These are phyloP conservation scores for Neoniphon sammara DNA, from an alignment of 2,797 vertebrate genomes.

Conservation along the genomic window DNA sequence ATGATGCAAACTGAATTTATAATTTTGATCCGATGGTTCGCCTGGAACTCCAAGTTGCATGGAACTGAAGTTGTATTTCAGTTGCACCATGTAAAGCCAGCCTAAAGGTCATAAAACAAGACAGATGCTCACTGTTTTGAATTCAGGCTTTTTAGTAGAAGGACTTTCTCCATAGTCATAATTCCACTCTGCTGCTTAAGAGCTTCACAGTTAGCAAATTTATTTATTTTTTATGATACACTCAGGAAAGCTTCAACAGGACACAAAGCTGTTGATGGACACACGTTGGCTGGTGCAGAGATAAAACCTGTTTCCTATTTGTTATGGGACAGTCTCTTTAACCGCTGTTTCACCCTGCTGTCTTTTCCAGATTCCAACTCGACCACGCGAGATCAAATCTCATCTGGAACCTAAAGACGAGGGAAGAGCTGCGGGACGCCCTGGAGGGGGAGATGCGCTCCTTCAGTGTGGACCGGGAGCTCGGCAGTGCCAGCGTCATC, in stretches of 20 bases:
- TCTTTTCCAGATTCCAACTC: constrained; percentile 88
- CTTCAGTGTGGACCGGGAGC: constrained; percentile 94
- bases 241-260: neutral
- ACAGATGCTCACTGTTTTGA: no score
- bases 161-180: no score
- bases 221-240: neutral
- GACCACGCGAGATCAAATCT: constrained; percentile 96
- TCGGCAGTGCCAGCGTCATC: constrained; percentile 93
- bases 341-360: neutral
- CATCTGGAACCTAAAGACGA: constrained; percentile 99
- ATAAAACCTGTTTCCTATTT: neutral
- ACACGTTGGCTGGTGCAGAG: neutral
- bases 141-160: no score
- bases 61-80: no score
- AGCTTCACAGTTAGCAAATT: no score
- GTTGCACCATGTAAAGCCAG: no score
- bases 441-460: constrained; percentile 97
- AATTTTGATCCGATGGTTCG: no score
- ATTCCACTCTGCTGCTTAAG: no score
- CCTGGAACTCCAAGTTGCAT: no score
- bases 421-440: constrained; percentile 96
- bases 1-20: no score
- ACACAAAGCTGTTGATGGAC: no score
- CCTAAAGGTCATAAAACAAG: no score
- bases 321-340: neutral